Percentiles rank a stretch among this genome's conserved stretches.
Conservation (phyloP, 2,113 vertebrate species). For the Pterocles gutturalis region DNA sequence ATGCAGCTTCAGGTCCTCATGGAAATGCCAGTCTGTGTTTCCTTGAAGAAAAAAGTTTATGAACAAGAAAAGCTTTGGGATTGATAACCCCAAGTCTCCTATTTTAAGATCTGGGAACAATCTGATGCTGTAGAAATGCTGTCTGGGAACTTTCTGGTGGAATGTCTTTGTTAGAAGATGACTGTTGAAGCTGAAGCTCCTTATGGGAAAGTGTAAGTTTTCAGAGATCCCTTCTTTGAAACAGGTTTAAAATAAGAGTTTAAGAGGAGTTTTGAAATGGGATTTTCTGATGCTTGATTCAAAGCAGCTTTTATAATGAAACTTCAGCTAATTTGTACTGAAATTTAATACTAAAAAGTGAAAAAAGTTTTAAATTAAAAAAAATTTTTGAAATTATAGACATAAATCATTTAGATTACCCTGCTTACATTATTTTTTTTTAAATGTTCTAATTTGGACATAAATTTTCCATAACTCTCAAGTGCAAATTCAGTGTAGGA, state of each 20-base stretch:
- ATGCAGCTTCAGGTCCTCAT: not conserved
- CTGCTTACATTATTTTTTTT: not conserved
- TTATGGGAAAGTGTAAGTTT: not conserved
- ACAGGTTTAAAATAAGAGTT: not conserved
- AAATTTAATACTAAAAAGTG: not conserved
- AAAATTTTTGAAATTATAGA: not conserved
- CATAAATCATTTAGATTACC: not conserved
- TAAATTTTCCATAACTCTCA: not conserved
- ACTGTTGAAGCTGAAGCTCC: not conserved
- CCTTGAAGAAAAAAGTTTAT: not conserved
- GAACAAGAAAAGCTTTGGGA: not conserved
- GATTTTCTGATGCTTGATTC: not conserved
- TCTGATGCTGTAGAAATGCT: not conserved
- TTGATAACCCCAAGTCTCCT: not conserved
- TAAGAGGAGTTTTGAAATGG: not conserved
- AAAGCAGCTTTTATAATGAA: not conserved
- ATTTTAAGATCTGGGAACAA: not conserved
- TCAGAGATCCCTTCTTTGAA: not conserved
- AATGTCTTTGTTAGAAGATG: conserved; percentile 8
- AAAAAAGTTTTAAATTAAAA: not conserved
- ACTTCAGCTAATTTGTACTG: not conserved
- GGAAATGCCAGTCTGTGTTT: not conserved
- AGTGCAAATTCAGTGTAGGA: not conserved
- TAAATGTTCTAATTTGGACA: not conserved
- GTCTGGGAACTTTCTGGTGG: not conserved